Evolutionary conservation across 2,113 vertebrate genomes (phyloP).

Genomic region (Ibidorhyncha struthersii): DNA sequence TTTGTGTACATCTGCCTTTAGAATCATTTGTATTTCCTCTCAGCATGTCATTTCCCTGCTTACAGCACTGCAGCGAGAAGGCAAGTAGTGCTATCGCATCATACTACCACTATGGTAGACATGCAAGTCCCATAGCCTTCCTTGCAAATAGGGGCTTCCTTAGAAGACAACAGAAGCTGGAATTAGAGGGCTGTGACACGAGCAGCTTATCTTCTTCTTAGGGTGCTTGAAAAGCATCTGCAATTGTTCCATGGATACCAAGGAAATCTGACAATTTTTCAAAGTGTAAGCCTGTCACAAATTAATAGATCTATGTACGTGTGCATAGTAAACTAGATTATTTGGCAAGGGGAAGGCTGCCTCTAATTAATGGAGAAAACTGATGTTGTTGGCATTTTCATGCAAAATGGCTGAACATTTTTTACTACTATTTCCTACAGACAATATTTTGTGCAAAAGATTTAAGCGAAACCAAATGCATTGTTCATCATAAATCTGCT

Average conservation of each 20-base stretch:
- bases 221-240: background rate
- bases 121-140: background rate
- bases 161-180: background rate
- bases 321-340: background rate
- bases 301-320: rapidly evolving
- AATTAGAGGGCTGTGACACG: background rate
- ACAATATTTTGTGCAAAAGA: background rate
- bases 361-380: background rate
- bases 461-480: background rate
- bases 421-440: background rate
- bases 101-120: background rate
- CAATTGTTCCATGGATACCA: background rate
- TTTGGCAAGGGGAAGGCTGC: background rate
- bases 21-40: background rate
- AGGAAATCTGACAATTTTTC: background rate
- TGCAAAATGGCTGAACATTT: background rate
- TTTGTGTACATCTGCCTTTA: background rate
- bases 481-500: background rate
- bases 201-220: background rate
- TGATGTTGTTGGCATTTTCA: background rate
- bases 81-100: background rate
- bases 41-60: background rate
- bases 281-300: background rate
- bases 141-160: background rate
- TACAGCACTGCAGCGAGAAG: background rate